phyloP scores from a whole-genome alignment of 2,797 vertebrate genomes.

The Amazonetta brasiliensis region DNA sequence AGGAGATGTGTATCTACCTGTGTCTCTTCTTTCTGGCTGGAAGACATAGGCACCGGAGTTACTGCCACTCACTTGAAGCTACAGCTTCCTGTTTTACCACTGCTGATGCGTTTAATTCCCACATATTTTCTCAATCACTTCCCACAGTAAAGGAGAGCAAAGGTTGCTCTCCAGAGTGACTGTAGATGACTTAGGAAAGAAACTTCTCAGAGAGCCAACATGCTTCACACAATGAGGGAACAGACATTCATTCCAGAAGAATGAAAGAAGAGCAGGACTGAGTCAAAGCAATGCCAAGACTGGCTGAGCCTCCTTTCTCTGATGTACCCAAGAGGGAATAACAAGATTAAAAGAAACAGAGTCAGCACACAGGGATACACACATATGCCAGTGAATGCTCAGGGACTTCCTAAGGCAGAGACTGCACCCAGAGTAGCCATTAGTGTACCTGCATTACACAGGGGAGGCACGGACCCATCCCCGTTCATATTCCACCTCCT shows the following conservation, averaged over 20 bases:
- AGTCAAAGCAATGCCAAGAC: background rate
- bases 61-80: background rate
- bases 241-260: background rate
- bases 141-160: background rate
- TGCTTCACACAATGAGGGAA: background rate
- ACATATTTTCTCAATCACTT: background rate
- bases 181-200: background rate
- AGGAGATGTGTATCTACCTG: background rate
- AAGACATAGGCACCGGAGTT: background rate
- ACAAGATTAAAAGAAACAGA: background rate
- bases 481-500: background rate
- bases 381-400: background rate
- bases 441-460: background rate
- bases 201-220: background rate
- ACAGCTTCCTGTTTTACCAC: background rate
- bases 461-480: background rate
- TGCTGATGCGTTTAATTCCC: background rate
- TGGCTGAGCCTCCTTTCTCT: background rate
- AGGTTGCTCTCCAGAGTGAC: background rate
- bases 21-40: background rate
- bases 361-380: background rate
- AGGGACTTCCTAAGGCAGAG: background rate
- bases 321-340: background rate
- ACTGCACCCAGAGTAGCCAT: background rate
- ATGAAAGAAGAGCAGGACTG: background rate